Percentiles rank a stretch among this genome's conserved stretches.
These are phyloP conservation scores for Epinephelus lanceolatus DNA, from an alignment of 2,113 vertebrate genomes.

Conservation along the genomic window DNA sequence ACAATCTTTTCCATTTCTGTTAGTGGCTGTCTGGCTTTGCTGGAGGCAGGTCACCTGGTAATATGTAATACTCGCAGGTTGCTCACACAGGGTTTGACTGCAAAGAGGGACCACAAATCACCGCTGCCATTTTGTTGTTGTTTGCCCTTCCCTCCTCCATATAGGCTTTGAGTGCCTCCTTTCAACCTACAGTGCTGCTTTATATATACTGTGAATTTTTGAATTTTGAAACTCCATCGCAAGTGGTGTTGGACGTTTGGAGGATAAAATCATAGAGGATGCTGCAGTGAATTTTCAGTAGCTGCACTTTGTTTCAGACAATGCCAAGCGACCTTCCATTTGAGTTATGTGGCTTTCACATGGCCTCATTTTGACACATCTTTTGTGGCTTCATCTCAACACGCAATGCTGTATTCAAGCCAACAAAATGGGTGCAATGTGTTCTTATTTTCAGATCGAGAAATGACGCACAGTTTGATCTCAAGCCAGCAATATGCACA, in stretches of 20 bases:
- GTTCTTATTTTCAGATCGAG: not conserved
- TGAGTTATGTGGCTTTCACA: not conserved
- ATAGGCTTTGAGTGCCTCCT: slow-evolving; percentile 11
- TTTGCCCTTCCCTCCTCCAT: not conserved
- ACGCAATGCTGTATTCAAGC: not conserved
- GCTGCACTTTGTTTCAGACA: not conserved
- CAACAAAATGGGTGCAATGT: not conserved
- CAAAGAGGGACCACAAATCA: slow-evolving; percentile 32
- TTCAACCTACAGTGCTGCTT: slow-evolving; percentile 6
- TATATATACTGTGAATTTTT: not conserved
- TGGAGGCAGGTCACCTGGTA: slow-evolving; percentile 27
- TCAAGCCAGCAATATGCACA: not conserved
- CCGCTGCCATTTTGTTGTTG: slow-evolving; percentile 42
- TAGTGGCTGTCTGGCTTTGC: slow-evolving; percentile 31
- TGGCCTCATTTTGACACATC: not conserved
- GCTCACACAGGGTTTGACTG: slow-evolving; percentile 33
- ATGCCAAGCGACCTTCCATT: not conserved
- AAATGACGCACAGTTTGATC: not conserved
- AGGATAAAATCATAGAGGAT: not conserved
- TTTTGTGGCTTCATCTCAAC: not conserved
- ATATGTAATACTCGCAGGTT: slow-evolving; percentile 29
- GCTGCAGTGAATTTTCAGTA: not conserved
- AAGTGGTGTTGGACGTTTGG: not conserved
- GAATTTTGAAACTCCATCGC: not conserved
- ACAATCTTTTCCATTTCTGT: slow-evolving; percentile 40